Conservation (phyloP, 2,888 invertebrate species). For the Temnothorax ravouxi region DNA sequence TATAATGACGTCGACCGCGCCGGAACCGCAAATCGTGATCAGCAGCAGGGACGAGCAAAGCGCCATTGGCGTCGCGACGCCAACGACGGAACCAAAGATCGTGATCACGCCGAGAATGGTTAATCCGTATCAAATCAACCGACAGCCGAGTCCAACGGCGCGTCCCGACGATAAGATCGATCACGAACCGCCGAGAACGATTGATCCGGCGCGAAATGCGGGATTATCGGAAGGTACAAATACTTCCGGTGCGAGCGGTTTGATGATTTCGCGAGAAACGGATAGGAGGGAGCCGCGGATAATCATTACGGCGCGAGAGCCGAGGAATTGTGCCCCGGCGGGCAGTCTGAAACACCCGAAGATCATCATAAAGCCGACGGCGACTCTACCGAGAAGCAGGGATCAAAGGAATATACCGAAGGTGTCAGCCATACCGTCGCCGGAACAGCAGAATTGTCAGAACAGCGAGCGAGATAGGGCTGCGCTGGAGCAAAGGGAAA, state of each 20-base stretch:
- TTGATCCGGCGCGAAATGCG: slow-evolving; percentile 18
- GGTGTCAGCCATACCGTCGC: slow-evolving; percentile 83
- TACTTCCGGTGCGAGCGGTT: not conserved
- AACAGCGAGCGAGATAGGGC: slow-evolving; percentile 74
- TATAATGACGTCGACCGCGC: slow-evolving; percentile 52
- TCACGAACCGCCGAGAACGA: slow-evolving; percentile 58
- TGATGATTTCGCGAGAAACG: not conserved
- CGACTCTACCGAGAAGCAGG: slow-evolving; percentile 77
- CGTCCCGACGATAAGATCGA: slow-evolving; percentile 61
- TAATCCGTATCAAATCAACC: slow-evolving; percentile 76
- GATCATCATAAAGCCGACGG: slow-evolving; percentile 84
- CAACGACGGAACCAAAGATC: slow-evolving; percentile 77
- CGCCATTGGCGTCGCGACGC: slow-evolving; percentile 1
- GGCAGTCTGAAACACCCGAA: slow-evolving; percentile 81
- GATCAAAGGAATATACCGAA: slow-evolving; percentile 82
- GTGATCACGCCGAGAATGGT: slow-evolving; percentile 79
- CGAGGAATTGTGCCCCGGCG: slow-evolving; percentile 77
- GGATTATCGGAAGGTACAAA: slow-evolving; percentile 7
- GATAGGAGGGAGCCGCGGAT: slow-evolving; percentile 88
- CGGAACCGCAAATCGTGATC: slow-evolving; percentile 71
- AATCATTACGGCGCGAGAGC: slow-evolving; percentile 88
- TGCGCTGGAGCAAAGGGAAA: slow-evolving; percentile 69
- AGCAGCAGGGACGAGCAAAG: slow-evolving; percentile 53
- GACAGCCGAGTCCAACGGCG: slow-evolving; percentile 67
- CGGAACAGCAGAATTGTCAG: slow-evolving; percentile 76